Base-by-base conservation (phyloP, 2,797 vertebrate species). In the Hemitrygon akajei region DNA sequence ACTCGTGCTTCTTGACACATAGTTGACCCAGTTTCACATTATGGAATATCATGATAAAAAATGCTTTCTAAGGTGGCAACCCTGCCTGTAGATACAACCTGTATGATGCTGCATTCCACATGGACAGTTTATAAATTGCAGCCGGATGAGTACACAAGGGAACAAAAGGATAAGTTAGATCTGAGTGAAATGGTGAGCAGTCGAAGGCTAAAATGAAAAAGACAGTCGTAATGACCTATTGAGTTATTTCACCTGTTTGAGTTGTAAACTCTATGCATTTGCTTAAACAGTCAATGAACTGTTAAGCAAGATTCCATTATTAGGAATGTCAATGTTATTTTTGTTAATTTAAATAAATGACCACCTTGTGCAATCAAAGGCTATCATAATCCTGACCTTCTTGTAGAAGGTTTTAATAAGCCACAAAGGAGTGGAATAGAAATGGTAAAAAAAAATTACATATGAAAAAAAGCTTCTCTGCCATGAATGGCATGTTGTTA, bases 401-500 rank as follows among this genome's bases (percentile, higher is more conserved):
- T n/a, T 76, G 91, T 27, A 7, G 69, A 37, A 75, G 40, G 71
- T 20, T 76, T 69, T 22, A 56, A 16, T 22, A 73, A 75, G 69
- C 3, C 56, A 22, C n/a, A n/a, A 30, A 79, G 47, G 18, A 30
- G 3, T 20, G 63, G 71, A 18, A 56, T 2, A 73, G 40, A 73
- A 73, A 73, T 92, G 91, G 69, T 22, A 73, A 73, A 47, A 92
- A 73, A 73, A 47, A 92, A 73, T 73, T 75, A 75, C 5, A 75
- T 20, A 25, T 3, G 25, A 16, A 7, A 12, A 34, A 66, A 75
- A 75, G 40, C 37, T 0, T 27, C 25, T n/a, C 25, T 76, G 71
- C 91, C n/a, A 75, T 75, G 91, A 75, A 93, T 76, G 91, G 71
- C 76, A 76, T 93, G 71, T 75, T 75, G 22, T 76, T 47, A 4